Evolutionary conservation across 2,113 vertebrate genomes (phyloP), one percentile per base, ranked within the genome.

Genomic region (Tauraco erythrolophus): DNA sequence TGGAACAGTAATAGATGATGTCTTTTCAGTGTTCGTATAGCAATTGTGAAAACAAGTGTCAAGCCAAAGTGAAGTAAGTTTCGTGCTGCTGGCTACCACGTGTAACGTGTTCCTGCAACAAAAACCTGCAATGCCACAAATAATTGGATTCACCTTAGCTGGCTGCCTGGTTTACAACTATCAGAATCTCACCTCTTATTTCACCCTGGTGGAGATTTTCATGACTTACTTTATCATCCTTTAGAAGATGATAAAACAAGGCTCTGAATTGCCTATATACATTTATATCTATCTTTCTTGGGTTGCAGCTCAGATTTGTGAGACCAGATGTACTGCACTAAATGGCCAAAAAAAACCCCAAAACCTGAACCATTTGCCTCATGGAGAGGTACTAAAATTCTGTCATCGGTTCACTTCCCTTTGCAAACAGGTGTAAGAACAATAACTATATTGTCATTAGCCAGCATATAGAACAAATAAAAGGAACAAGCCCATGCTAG

Each of bases 371-470:
- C 50, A 62, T 83, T 93, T 80, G 69, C 68, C 58, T 84, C 45
- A 33, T 85, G n/a, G 66, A 96, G 78, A 89, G 43, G 53, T 69
- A 88, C 79, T 97, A 72, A 77, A 93, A 82, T 84, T 88, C 75
- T 91, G 66, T 84, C 82, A 89, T 81, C 80, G 19, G 72, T 45
- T 95, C 21, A 58, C 77, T 93, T 84, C 54, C 68, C 61, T 88
- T 94, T 81, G 50, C 89, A 96, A 95, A 94, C 61, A 88, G 82
- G 92, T 92, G 23, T 81, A 93, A 88, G 93, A 96, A 97, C 91
- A 97, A 75, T 71, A 95, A 87, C 82, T 78, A 39, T 69, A 96
- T 78, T 97, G 91, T 96, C 93, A 84, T 88, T 87, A 74, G 61
- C n/a, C 84, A 89, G 37, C 37, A 46, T 46, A 84, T 16, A 95